Percentiles rank a stretch among this genome's conserved stretches.
Evolutionary conservation across 2,113 vertebrate genomes (phyloP).

Genomic region (Toxotes jaculatrix): DNA sequence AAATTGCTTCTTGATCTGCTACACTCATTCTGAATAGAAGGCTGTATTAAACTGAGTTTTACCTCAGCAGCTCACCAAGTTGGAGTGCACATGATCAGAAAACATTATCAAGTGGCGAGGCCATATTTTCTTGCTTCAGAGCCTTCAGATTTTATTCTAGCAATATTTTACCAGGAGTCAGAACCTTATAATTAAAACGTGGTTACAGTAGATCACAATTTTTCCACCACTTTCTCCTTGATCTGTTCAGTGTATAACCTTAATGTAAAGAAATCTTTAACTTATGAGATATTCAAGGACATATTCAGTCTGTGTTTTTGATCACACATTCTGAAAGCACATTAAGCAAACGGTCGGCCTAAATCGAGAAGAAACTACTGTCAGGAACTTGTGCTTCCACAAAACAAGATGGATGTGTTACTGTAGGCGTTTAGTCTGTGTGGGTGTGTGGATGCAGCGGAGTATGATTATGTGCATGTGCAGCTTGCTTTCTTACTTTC

Average conservation of each 20-base stretch:
- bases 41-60: neutral
- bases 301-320: no score
- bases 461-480: neutral
- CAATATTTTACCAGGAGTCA: no score
- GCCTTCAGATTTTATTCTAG: no score
- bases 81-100: neutral
- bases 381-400: neutral
- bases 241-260: no score
- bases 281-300: neutral
- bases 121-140: no score
- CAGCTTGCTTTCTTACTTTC: no score
- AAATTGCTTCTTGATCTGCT: conserved; percentile 24
- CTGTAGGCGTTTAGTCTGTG: neutral
- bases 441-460: neutral
- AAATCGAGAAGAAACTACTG: conserved; percentile 1
- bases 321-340: no score
- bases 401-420: neutral
- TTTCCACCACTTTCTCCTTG: no score
- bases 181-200: no score
- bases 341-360: neutral
- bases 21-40: neutral
- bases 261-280: no score
- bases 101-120: neutral
- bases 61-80: neutral
- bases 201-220: no score